Evolutionary conservation across 92 coral and sea anemone species (phyloP).

Genomic region (Anthopleura xanthogrammica): DNA sequence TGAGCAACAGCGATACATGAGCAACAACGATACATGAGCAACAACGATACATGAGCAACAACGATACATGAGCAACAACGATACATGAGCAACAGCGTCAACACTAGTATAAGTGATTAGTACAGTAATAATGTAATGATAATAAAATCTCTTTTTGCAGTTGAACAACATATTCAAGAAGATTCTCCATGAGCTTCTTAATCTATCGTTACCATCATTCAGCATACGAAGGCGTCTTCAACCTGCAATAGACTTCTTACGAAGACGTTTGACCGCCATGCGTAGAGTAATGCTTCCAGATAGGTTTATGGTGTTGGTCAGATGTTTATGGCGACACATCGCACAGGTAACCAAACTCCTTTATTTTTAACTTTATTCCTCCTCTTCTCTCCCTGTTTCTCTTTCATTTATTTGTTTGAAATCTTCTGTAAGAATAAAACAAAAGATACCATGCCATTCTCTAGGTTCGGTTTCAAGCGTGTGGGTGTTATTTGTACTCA

Average conservation of each 20-base stretch:
- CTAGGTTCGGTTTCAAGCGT: too few relatives aligned
- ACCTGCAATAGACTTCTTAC: constrained; percentile 72
- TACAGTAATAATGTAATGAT: neutral
- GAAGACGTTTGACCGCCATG: constrained; percentile 45
- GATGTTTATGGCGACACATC: constrained; percentile 48
- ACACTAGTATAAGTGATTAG: neutral
- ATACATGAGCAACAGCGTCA: neutral
- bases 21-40: neutral
- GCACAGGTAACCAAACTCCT: constrained; percentile 38
- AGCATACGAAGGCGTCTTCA: constrained; percentile 62
- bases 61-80: too few relatives aligned
- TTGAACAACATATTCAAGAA: constrained; percentile 63
- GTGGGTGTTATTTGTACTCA: too few relatives aligned
- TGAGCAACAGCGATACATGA: neutral
- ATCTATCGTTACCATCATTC: constrained; percentile 65
- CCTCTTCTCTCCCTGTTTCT: too few relatives aligned
- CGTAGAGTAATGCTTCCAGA: constrained; percentile 57
- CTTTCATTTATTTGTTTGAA: too few relatives aligned
- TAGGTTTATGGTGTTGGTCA: constrained; percentile 48
- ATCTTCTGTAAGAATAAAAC: too few relatives aligned
- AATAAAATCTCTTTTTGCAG: constrained; percentile 32
- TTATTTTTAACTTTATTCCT: too few relatives aligned
- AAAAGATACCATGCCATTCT: too few relatives aligned
- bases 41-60: neutral
- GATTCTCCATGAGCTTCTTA: constrained; percentile 58